A percentile compares a stretch with the other conserved stretches of the same genome.
Conservation (phyloP, 1,140 invertebrate species). For the Bombus huntii region DNA sequence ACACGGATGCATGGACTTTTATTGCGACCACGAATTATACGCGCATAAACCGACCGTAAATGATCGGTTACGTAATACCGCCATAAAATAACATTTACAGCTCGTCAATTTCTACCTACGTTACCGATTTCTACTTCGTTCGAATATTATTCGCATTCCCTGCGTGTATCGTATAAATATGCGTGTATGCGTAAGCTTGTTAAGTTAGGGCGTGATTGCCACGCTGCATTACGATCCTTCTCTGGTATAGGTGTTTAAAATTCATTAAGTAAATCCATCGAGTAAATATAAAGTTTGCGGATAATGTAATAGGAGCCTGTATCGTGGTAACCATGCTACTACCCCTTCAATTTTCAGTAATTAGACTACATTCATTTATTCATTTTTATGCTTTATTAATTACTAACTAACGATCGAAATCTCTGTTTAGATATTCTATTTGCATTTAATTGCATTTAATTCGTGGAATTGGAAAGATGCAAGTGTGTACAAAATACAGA, state of each 20-base stretch:
- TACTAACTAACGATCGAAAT: too few species aligned
- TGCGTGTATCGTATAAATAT: too few species aligned
- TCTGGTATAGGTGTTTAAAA: not conserved
- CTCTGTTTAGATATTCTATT: too few species aligned
- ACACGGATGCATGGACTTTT: constrained; percentile 8
- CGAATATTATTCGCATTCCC: not conserved
- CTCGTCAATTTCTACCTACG: not conserved
- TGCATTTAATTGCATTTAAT: too few species aligned
- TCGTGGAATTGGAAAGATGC: not conserved
- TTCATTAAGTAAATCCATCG: not conserved
- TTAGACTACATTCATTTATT: not conserved
- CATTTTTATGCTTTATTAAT: not conserved
- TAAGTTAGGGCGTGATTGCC: not conserved
- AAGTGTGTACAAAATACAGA: not conserved
- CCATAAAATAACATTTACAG: constrained; percentile 2
- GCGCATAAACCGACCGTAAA: not conserved
- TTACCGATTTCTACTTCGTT: not conserved
- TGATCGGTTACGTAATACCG: constrained; percentile 17
- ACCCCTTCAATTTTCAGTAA: not conserved
- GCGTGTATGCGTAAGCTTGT: too few species aligned
- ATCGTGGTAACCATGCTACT: not conserved
- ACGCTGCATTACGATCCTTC: not conserved
- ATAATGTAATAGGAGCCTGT: not conserved
- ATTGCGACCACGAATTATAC: constrained; percentile 21
- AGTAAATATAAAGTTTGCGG: not conserved